A percentile compares a stretch with the other conserved stretches of the same genome.
Conservation (phyloP, 2,888 invertebrate genomes). For the Tenthredo scrophulariae region DNA sequence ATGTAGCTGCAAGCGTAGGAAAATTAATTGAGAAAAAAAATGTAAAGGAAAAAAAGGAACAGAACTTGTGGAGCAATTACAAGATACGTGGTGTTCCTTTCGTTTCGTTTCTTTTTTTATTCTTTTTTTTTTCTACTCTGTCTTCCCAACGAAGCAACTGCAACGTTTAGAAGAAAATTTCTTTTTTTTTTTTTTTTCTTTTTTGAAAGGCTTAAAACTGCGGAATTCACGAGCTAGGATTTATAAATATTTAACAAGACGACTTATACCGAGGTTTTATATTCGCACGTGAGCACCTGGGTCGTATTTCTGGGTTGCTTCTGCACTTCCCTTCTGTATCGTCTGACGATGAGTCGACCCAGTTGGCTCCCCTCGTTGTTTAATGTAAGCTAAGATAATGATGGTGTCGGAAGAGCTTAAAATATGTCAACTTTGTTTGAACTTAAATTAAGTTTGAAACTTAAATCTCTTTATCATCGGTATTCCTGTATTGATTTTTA, state of each 20-base stretch:
- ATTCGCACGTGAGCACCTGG: slow-evolving; percentile 25
- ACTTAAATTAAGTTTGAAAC: slow-evolving; percentile 7
- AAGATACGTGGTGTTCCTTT: background rate
- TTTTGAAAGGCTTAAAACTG: background rate
- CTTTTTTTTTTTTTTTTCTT: too few species aligned
- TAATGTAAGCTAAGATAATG: background rate
- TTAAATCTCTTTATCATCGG: background rate
- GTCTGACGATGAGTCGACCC: slow-evolving; percentile 27
- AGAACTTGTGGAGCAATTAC: background rate
- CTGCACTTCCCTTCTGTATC: background rate
- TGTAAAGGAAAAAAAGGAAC: background rate
- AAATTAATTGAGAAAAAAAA: slow-evolving; percentile 6
- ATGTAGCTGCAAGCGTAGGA: background rate
- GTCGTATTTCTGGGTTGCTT: slow-evolving; percentile 12
- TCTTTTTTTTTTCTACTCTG: background rate
- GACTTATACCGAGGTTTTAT: slow-evolving; percentile 31
- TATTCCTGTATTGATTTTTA: background rate
- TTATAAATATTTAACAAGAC: slow-evolving; percentile 45
- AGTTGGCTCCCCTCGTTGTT: slow-evolving; percentile 30
- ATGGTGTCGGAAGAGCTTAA: background rate
- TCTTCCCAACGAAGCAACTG: slow-evolving; percentile 4
- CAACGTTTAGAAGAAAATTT: background rate
- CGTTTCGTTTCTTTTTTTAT: too few species aligned
- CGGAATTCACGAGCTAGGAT: background rate
- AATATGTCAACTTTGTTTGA: slow-evolving; percentile 1